phyloP scores from a whole-genome alignment of 2,888 invertebrate genomes.

The Nymphalis polychloros region DNA sequence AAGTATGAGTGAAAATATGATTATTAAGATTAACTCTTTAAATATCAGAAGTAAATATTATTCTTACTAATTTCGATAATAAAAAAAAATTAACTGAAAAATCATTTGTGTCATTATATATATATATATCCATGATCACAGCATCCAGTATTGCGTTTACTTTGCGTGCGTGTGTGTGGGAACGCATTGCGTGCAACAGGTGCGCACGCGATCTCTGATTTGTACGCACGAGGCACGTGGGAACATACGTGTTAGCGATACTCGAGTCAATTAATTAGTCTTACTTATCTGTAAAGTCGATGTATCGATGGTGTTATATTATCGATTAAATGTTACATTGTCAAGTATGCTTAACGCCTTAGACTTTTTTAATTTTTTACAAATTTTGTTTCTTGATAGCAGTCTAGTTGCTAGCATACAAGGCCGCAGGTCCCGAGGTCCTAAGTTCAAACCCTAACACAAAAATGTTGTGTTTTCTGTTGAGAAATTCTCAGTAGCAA shows the following conservation, averaged over 20 bases:
- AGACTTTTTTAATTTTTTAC: neutral
- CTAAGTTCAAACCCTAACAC: too few relatives aligned
- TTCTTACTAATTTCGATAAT: too few relatives aligned
- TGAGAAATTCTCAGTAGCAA: too few relatives aligned
- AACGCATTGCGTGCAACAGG: conserved; percentile 35
- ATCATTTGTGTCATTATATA: too few relatives aligned
- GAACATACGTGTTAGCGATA: conserved; percentile 23
- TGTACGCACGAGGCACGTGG: conserved; percentile 34
- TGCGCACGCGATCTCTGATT: conserved; percentile 41
- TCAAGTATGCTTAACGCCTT: neutral
- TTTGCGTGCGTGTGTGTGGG: conserved; percentile 26
- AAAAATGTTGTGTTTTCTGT: too few relatives aligned
- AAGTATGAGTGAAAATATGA: too few relatives aligned
- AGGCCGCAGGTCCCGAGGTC: too few relatives aligned
- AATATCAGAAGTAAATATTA: too few relatives aligned
- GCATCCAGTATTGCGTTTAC: neutral
- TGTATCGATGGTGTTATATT: neutral
- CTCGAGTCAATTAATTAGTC: conserved; percentile 21
- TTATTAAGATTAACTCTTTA: too few relatives aligned
- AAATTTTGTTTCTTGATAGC: neutral
- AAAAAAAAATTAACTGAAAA: too few relatives aligned
- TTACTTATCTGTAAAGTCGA: neutral
- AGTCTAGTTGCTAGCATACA: too few relatives aligned
- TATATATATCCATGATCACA: too few relatives aligned
- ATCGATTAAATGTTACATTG: conserved; percentile 1